phyloP scores from a whole-genome alignment of 2,797 vertebrate genomes.

The Scolopax rusticola region DNA sequence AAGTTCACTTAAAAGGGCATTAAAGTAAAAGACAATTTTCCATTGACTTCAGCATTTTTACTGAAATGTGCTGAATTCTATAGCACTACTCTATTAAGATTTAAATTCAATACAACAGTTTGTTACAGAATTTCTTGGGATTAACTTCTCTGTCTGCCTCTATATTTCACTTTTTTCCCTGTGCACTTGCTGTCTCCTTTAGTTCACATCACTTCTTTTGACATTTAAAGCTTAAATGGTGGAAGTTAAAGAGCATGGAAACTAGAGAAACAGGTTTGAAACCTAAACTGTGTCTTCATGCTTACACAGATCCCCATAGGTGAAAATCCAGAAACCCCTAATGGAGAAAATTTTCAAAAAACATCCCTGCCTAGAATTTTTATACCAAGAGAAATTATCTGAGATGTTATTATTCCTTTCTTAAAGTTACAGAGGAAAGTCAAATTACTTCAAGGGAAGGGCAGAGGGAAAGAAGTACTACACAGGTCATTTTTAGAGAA shows the following conservation, averaged over 20 bases:
- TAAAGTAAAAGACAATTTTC: neutral
- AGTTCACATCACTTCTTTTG: conserved; percentile 60
- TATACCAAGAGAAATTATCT: conserved; percentile 3
- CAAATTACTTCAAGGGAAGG: neutral
- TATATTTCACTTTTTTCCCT: neutral
- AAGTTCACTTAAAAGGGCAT: neutral
- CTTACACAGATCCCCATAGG: conserved; percentile 45
- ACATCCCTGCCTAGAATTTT: neutral
- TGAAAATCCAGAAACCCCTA: neutral
- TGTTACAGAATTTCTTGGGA: neutral
- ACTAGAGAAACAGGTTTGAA: conserved; percentile 51
- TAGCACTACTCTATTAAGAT: neutral
- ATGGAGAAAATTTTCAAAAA: conserved; percentile 19
- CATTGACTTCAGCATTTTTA: neutral
- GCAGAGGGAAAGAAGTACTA: neutral
- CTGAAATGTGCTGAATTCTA: neutral
- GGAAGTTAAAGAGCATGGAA: conserved; percentile 61
- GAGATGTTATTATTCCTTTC: neutral
- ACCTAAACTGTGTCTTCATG: neutral
- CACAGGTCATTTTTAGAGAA: neutral
- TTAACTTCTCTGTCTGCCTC: neutral
- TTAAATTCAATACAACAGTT: neutral
- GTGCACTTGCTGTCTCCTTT: conserved; percentile 26
- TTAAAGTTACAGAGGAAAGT: conserved; percentile 2
- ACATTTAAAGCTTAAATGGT: conserved; percentile 61